These are phyloP conservation scores for Drosophila tristis DNA, from an alignment of 1,140 invertebrate genomes.

Conservation along the genomic window DNA sequence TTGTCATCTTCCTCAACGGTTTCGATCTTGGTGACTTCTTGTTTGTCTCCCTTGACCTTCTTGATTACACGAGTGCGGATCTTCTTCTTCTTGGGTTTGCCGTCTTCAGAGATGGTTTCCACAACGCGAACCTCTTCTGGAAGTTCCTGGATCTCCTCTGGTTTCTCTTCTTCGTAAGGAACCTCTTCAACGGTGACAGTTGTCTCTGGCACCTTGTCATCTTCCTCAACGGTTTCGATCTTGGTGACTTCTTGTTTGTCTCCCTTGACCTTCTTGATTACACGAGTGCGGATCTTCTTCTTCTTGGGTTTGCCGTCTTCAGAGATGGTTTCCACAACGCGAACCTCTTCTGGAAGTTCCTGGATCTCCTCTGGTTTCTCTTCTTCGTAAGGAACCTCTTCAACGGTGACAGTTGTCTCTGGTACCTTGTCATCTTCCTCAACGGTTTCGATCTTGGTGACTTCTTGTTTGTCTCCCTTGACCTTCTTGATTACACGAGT, in stretches of 20 bases:
- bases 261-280: constrained; percentile 16
- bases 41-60: constrained; percentile 14
- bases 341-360: constrained; percentile 9
- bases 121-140: constrained; percentile 6
- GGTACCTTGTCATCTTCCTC: constrained; percentile 5
- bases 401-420: constrained; percentile 6
- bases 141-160: constrained; percentile 1
- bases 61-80: constrained; percentile 12
- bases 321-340: constrained; percentile 1
- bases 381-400: neutral
- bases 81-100: constrained; percentile 14
- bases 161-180: neutral
- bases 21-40: constrained; percentile 12
- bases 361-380: neutral
- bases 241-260: constrained; percentile 8
- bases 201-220: neutral
- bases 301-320: constrained; percentile 12
- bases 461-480: constrained; percentile 12
- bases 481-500: constrained; percentile 15
- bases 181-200: constrained; percentile 7
- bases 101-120: constrained; percentile 5
- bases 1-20: constrained; percentile 11
- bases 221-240: constrained; percentile 12
- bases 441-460: constrained; percentile 13
- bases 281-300: constrained; percentile 14